These are phyloP conservation scores for Pelusios castaneus DNA, from an alignment of 2,113 vertebrate species.

Conservation along the genomic window DNA sequence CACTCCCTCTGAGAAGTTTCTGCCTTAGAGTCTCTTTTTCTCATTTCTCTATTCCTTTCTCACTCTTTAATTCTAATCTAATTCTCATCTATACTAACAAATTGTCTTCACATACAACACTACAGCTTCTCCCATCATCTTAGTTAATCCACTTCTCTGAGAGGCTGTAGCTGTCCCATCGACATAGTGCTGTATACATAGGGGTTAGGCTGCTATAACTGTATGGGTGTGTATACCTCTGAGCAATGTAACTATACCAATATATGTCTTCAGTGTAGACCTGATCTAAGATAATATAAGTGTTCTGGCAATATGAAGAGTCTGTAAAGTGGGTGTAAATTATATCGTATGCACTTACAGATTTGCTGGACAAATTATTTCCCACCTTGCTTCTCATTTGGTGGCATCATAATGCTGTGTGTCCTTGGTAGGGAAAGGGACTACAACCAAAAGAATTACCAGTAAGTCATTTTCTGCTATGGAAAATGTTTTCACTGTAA, in stretches of 20 bases:
- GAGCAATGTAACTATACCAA: background rate
- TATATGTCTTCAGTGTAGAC: background rate
- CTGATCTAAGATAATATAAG: background rate
- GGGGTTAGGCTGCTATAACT: background rate
- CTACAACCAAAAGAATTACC: background rate
- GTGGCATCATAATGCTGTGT: accelerated
- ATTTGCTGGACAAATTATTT: background rate
- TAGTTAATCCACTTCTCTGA: background rate
- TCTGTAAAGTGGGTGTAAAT: background rate
- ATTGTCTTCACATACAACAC: background rate
- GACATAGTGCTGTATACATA: background rate
- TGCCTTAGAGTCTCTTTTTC: background rate
- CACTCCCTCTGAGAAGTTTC: background rate
- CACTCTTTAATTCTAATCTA: background rate
- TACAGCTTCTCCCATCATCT: background rate
- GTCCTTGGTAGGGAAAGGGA: background rate
- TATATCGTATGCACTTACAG: background rate
- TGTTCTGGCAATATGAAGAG: accelerated
- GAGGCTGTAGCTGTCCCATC: background rate
- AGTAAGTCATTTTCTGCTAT: background rate
- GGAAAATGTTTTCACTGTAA: background rate
- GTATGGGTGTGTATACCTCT: background rate
- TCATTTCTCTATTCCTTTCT: background rate
- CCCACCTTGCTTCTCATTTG: background rate
- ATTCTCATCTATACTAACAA: background rate